Base-by-base conservation (phyloP, 2,113 vertebrate species). In the Gasterosteus aculeatus region DNA sequence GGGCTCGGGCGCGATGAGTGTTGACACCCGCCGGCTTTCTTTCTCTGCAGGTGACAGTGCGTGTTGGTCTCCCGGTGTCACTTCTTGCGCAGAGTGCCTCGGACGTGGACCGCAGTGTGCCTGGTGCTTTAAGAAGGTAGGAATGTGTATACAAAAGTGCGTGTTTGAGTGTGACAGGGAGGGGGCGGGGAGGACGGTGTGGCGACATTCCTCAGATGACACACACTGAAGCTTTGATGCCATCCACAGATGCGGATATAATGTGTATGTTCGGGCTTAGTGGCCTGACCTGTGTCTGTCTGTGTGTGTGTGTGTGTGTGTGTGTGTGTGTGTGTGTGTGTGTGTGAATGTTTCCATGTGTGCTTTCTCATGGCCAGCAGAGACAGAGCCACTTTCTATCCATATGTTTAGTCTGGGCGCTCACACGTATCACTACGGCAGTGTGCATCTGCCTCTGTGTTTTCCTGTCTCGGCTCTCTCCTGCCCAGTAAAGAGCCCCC, bases 61-160 rank as follows among this genome's bases (percentile, higher is more conserved):
- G 88, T 99, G 98, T 86, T 74, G 82, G 76, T 94, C 95, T 78
- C 93, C 96, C 5, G 88, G 93, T 73, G 85, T 95, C 82, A 91
- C 81, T 29, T 95, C 96, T 29, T 99, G 98, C 64, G 75, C 92
- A 71, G 95, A 93, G 82, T 99, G 98, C 85, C 95, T 99, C 75
- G 89, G 89, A 38, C 93, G 95, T 81, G 96, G 96, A 83, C 97
- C 97, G 29, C 95, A 97, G 85, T 99, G 98, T 22, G 95, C 95
- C 88, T 99, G 98, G 98, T 99, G 97, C 93, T 94, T 94, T 91
- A 94, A 97, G 90, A 95, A 99, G 97, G 98, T 99, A 91, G 91
- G 85, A 44, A 49, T 60, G 69, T 51, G 46, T 61, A 49, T 64
- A 39, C 22, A 42, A 65, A 85, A 82, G 26, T 56, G 19, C 5